phyloP scores from a whole-genome alignment of 2,113 vertebrate species.

The Tychaedon coryphoeus region DNA sequence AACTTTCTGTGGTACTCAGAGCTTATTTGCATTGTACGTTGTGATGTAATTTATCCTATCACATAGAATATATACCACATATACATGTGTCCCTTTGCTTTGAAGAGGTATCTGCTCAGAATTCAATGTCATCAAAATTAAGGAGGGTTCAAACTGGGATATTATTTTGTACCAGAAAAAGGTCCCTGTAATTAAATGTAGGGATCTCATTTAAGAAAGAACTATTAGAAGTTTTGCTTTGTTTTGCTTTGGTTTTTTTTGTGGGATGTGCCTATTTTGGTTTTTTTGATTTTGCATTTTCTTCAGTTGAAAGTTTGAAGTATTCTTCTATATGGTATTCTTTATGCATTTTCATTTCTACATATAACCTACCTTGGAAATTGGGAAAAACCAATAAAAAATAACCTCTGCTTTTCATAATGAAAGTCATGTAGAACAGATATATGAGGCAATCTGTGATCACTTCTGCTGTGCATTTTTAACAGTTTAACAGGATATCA shows the following conservation, averaged over 20 bases:
- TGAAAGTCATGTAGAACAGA: not conserved
- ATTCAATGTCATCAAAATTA: not conserved
- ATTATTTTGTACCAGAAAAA: not conserved
- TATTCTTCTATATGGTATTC: not conserved
- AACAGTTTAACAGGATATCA: not conserved
- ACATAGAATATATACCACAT: not conserved
- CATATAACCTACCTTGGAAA: not conserved
- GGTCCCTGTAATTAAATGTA: not conserved
- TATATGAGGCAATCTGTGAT: not conserved
- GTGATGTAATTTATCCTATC: not conserved
- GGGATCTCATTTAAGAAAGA: accelerated
- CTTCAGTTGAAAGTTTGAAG: not conserved
- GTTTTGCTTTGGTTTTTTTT: not conserved
- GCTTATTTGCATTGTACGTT: not conserved
- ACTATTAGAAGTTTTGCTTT: not conserved
- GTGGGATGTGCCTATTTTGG: not conserved
- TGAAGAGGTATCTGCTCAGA: not conserved
- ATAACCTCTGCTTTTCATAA: not conserved
- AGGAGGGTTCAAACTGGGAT: not conserved
- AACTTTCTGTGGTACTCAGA: not conserved
- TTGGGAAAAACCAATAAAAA: not conserved
- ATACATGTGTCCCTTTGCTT: not conserved
- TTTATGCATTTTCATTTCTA: not conserved
- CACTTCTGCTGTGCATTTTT: not conserved
- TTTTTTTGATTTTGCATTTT: not conserved